A percentile compares a stretch with the other conserved stretches of the same genome.
Conservation (phyloP, 1,140 invertebrate genomes). For the Drosophila sulfurigaster region DNA sequence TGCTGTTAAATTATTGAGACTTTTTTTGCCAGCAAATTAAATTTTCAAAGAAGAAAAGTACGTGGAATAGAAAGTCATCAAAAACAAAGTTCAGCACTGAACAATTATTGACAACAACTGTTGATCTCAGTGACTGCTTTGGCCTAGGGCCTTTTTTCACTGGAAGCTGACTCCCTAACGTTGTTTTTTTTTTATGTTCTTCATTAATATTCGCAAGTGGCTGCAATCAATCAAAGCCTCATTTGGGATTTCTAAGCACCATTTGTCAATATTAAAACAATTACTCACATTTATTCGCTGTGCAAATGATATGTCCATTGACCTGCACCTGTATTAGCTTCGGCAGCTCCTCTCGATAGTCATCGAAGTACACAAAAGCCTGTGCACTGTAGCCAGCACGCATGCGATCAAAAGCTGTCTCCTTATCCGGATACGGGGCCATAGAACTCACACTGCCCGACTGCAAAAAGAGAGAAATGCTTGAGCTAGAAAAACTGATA, state of each 20-base stretch:
- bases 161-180: background rate
- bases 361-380: conserved; percentile 43
- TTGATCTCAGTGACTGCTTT: background rate
- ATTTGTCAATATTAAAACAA: conserved; percentile 1
- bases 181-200: background rate
- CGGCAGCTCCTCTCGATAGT: conserved; percentile 49
- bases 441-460: conserved; percentile 44
- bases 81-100: background rate
- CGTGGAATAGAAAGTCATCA: too few species aligned
- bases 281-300: conserved; percentile 53
- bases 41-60: too few species aligned
- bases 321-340: conserved; percentile 46
- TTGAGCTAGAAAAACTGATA: background rate
- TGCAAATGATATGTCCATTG: conserved; percentile 51
- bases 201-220: conserved; percentile 1
- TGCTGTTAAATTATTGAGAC: too few species aligned
- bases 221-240: conserved; percentile 7
- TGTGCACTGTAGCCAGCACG: conserved; percentile 49
- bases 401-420: conserved; percentile 39
- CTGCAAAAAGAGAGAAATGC: conserved; percentile 12
- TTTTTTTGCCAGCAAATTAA: too few species aligned
- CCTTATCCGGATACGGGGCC: conserved; percentile 48
- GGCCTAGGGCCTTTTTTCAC: background rate
- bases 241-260: background rate
- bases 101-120: background rate